Conservation (phyloP, 2,797 vertebrate species). For the Myotis findleyi region DNA sequence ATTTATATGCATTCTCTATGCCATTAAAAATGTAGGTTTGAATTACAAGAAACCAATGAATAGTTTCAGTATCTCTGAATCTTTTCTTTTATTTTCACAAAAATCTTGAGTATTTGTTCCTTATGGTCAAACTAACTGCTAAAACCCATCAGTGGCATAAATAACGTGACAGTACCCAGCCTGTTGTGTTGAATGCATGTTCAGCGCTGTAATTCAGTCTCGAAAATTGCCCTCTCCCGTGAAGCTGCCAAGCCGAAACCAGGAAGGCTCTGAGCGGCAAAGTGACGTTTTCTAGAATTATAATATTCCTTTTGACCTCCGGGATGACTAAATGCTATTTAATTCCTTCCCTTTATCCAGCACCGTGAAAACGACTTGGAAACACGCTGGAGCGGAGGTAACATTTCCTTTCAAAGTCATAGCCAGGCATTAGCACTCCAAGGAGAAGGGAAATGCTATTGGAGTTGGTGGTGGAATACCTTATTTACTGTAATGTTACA, state of each 20-base stretch:
- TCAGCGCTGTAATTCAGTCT: constrained; percentile 58
- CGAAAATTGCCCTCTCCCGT: constrained; percentile 49
- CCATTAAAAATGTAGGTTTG: not conserved
- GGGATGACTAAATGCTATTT: constrained; percentile 65
- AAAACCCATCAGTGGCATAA: constrained; percentile 70
- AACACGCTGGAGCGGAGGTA: constrained; percentile 52
- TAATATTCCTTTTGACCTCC: constrained; percentile 65
- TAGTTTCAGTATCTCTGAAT: constrained; percentile 20
- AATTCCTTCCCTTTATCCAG: constrained; percentile 47
- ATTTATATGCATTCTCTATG: not conserved
- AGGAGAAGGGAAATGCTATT: not conserved
- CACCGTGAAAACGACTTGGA: constrained; percentile 35
- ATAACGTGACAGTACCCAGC: constrained; percentile 50
- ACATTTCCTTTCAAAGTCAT: constrained; percentile 45
- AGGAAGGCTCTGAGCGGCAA: constrained; percentile 57
- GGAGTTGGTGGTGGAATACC: constrained; percentile 45
- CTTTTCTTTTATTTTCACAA: not conserved
- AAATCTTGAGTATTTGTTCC: constrained; percentile 38
- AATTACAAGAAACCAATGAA: not conserved
- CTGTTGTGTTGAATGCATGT: constrained; percentile 24
- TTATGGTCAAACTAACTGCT: constrained; percentile 57
- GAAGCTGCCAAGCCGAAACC: constrained; percentile 71
- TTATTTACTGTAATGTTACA: constrained; percentile 51
- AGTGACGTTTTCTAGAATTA: constrained; percentile 64
- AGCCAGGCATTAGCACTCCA: constrained; percentile 48